These are phyloP conservation scores for Homarus americanus DNA, from an alignment of 1,140 invertebrate genomes.

Conservation along the genomic window DNA sequence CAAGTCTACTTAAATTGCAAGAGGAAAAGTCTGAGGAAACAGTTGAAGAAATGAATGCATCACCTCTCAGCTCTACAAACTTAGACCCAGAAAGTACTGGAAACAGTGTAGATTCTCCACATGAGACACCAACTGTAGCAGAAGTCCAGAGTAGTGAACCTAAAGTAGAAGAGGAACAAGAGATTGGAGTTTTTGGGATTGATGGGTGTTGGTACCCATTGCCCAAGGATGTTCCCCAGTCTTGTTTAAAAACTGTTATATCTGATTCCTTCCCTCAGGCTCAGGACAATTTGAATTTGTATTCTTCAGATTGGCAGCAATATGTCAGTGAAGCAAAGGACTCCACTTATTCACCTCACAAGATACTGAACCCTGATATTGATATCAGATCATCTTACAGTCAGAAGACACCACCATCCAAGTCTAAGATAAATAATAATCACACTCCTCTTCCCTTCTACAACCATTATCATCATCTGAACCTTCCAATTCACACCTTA, in stretches of 20 bases:
- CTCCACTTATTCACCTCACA: background rate
- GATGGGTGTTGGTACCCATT: slow-evolving; percentile 10
- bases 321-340: background rate
- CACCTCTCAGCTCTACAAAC: background rate
- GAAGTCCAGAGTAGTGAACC: too few species aligned
- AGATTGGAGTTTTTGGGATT: background rate
- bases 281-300: background rate
- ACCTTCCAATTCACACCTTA: background rate
- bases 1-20: background rate
- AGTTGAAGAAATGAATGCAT: too few species aligned
- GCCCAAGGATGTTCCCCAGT: background rate
- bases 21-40: background rate
- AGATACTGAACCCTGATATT: background rate
- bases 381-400: background rate
- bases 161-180: background rate
- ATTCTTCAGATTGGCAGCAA: background rate
- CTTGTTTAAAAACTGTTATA: background rate
- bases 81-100: background rate
- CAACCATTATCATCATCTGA: slow-evolving; percentile 1
- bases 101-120: background rate
- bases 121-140: background rate
- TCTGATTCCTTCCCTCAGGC: background rate
- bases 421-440: background rate
- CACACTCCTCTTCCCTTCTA: background rate
- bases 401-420: background rate